Base-by-base conservation (phyloP, 2,888 invertebrate species). In the Drosophila recens region DNA sequence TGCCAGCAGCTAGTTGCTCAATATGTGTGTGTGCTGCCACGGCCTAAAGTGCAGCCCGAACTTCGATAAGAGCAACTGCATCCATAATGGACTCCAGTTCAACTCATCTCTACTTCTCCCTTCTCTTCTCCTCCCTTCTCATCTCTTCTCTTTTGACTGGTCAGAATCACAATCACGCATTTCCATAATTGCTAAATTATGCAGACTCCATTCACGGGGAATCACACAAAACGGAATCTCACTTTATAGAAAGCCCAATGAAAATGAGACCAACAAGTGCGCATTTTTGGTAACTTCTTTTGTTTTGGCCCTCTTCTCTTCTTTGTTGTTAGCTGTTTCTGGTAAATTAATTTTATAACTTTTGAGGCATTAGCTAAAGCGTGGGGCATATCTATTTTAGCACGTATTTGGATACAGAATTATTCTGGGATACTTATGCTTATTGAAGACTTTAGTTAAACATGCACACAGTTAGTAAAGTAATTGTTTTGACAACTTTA, bases 171-270 rank as follows among this genome's bases (percentile, higher is more conserved):
- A 75, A 67, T 75, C 72, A 82, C 71, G 71, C 76, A 86, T 86
- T 86, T 88, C 86, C 85, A 88, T 86, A 86, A 86, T 86, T 88
- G 88, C 87, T 88, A 81, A 86, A 88, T 86, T 88, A 88, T 86
- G 83, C 85, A 80, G 79, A 79, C 48, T 56, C 58, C 70, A 73
- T 67, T 67, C 54, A 49, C 34, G 33, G 40, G 54, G 17, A 17
- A 17, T 17, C 17, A 53, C 69, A 33, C 57, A 45, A 57, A 34
- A 45, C 27, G 45, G 56, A 57, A 43, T 9, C 36, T 23, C 5
- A 30, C 62, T 58, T 53, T 49, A 61, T 58, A 40, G 71, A 71
- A 71, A 71, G 71, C 43, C 61, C 56, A 34, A 43, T 56, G 52
- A 52, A 62, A 45, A 30, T 38, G 15, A 17, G 61, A 62, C 75